Evolutionary conservation across 2,797 vertebrate genomes (phyloP).

Genomic region (Schizothorax lantsangensis): DNA sequence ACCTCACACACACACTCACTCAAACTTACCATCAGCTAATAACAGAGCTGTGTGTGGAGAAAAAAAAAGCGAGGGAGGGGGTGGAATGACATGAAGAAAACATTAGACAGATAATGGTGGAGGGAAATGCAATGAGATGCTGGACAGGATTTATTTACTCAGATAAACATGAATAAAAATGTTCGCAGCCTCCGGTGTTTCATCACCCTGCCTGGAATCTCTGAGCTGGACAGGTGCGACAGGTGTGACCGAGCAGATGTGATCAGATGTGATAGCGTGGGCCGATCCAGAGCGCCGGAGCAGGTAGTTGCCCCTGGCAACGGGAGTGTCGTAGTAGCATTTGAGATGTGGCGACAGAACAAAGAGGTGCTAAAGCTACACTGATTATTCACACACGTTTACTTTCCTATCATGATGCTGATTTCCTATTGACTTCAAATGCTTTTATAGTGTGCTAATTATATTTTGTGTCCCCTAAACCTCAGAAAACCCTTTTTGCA

Average conservation of each 20-base stretch:
- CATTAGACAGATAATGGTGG: constrained; percentile 32
- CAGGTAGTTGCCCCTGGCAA: constrained; percentile 32
- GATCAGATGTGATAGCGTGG: constrained; percentile 42
- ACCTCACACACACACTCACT: constrained; percentile 6
- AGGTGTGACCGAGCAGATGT: constrained; percentile 46
- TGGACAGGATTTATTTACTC: constrained; percentile 32
- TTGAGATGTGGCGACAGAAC: constrained; percentile 18
- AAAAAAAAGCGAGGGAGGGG: constrained; percentile 6
- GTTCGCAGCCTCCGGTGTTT: constrained; percentile 17
- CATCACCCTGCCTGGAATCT: constrained; percentile 21
- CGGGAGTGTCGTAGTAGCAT: constrained; percentile 15
- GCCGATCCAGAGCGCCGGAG: constrained; percentile 5
- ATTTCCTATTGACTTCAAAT: neutral
- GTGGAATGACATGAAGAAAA: constrained; percentile 26
- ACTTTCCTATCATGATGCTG: neutral
- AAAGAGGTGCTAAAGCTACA: constrained; percentile 27
- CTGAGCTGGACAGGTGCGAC: constrained; percentile 37
- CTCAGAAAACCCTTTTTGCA: neutral
- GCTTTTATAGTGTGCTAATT: neutral
- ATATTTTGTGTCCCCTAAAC: neutral
- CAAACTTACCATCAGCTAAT: constrained; percentile 89
- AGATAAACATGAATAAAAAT: constrained; percentile 33
- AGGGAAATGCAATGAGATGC: constrained; percentile 33
- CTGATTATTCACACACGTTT: constrained; percentile 18
- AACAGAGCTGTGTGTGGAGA: constrained; percentile 80